These are phyloP conservation scores for Thera britannica DNA, from an alignment of 2,888 invertebrate genomes.

Conservation along the genomic window DNA sequence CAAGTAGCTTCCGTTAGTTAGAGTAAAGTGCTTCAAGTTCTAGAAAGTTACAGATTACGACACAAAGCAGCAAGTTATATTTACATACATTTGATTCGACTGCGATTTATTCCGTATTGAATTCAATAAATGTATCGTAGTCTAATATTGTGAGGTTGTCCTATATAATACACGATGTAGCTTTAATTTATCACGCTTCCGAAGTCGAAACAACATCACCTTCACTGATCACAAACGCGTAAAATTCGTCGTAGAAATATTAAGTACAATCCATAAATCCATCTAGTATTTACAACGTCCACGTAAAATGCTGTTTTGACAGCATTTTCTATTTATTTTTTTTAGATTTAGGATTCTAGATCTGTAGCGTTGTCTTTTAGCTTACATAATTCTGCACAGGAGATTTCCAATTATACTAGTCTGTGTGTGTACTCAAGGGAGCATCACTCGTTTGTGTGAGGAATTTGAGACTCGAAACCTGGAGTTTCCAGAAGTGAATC, in stretches of 20 bases:
- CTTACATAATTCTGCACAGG: slow-evolving; percentile 3
- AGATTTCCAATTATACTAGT: neutral
- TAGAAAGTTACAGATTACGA: slow-evolving; percentile 12
- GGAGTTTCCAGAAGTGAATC: too few species aligned
- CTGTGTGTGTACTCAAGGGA: neutral
- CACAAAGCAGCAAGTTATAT: slow-evolving; percentile 1
- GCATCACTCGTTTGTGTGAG: too few species aligned
- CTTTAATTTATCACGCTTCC: slow-evolving; percentile 19
- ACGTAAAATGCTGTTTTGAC: neutral
- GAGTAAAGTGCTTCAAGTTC: neutral
- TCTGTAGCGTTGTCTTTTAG: slow-evolving; percentile 10
- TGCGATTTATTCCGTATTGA: neutral
- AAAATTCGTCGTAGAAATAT: neutral
- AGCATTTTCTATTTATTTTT: neutral
- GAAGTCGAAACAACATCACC: neutral
- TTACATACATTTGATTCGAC: neutral
- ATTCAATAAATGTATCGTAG: neutral
- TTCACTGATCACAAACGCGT: neutral
- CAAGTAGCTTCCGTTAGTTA: too few species aligned
- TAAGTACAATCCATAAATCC: neutral
- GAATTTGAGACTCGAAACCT: too few species aligned
- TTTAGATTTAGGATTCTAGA: slow-evolving; percentile 18
- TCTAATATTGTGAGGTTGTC: neutral
- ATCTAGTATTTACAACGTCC: neutral
- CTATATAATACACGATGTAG: slow-evolving; percentile 7